Evolutionary conservation across 2,888 invertebrate genomes (phyloP).

Genomic region (Salticus scenicus): DNA sequence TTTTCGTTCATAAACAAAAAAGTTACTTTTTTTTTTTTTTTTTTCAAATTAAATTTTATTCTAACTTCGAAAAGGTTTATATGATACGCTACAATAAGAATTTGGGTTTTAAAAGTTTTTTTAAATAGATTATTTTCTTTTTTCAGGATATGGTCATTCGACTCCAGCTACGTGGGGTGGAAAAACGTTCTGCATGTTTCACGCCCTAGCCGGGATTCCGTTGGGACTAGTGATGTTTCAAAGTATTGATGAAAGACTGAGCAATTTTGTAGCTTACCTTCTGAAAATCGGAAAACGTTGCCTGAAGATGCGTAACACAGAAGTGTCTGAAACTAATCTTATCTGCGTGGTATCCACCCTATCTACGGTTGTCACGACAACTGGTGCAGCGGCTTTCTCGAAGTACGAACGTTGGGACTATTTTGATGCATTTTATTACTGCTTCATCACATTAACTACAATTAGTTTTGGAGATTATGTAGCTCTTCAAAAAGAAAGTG

Average conservation of each 20-base stretch:
- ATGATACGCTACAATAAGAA: too few relatives aligned
- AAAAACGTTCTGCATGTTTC: conserved; percentile 99
- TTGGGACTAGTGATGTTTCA: conserved; percentile 99
- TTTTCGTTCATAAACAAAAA: too few relatives aligned
- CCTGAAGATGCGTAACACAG: conserved; percentile 86
- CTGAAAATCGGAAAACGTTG: conserved; percentile 91
- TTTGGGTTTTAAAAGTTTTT: too few relatives aligned
- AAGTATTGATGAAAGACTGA: conserved; percentile 97
- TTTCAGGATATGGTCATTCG: conserved; percentile 95
- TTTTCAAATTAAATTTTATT: too few relatives aligned
- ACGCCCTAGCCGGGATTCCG: conserved; percentile 96
- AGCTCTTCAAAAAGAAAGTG: conserved; percentile 96
- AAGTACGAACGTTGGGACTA: conserved; percentile 97
- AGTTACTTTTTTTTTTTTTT: too few relatives aligned
- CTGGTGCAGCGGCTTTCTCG: conserved; percentile 95
- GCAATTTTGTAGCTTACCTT: conserved; percentile 97
- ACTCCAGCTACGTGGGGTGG: conserved; percentile 96
- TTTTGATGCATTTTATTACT: conserved; percentile 97
- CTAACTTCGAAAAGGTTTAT: too few relatives aligned
- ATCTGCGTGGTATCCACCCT: conserved; percentile 95
- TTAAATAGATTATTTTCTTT: too few relatives aligned
- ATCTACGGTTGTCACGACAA: conserved; percentile 93
- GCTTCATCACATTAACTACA: conserved; percentile 98
- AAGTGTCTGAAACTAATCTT: conserved; percentile 95
- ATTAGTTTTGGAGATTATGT: conserved; percentile 99